Evolutionary conservation across 2,888 invertebrate genomes (phyloP).

Genomic region (Argyresthia goedartella): DNA sequence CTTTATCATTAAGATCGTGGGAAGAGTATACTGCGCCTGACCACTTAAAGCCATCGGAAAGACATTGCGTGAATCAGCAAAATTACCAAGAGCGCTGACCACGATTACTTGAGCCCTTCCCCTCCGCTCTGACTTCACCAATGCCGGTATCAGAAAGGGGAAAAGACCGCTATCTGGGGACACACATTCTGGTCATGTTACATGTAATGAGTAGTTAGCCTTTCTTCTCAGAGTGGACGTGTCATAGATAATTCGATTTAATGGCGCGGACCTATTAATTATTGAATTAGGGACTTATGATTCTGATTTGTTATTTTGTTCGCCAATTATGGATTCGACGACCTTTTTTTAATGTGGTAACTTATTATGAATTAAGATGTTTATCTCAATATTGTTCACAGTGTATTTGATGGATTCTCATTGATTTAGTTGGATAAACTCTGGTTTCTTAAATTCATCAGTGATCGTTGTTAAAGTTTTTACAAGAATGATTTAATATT

Average conservation of each 20-base stretch:
- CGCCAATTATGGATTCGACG: slow-evolving; percentile 12
- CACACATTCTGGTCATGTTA: slow-evolving; percentile 28
- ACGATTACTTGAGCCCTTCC: slow-evolving; percentile 19
- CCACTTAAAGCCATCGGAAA: slow-evolving; percentile 41
- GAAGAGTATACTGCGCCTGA: slow-evolving; percentile 32
- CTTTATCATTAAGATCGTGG: slow-evolving; percentile 66
- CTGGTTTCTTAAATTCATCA: no score
- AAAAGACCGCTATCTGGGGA: slow-evolving; percentile 13
- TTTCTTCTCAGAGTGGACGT: slow-evolving; percentile 56
- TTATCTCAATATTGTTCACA: no score
- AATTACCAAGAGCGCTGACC: slow-evolving; percentile 33
- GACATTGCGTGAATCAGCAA: slow-evolving; percentile 46
- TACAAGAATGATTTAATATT: no score
- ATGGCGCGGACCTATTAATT: slow-evolving; percentile 54
- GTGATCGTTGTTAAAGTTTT: no score
- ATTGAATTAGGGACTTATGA: slow-evolving; percentile 50
- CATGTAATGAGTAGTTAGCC: slow-evolving; percentile 58
- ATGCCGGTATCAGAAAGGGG: slow-evolving; percentile 1
- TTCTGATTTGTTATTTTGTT: slow-evolving; percentile 15
- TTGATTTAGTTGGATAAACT: no score
- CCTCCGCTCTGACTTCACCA: slow-evolving; percentile 6
- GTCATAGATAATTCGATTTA: slow-evolving; percentile 68
- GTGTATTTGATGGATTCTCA: no score
- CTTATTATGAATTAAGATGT: background rate
- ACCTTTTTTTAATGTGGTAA: background rate